Base-by-base conservation (phyloP, 2,113 vertebrate genomes). In the Hyperopisus bebe region DNA sequence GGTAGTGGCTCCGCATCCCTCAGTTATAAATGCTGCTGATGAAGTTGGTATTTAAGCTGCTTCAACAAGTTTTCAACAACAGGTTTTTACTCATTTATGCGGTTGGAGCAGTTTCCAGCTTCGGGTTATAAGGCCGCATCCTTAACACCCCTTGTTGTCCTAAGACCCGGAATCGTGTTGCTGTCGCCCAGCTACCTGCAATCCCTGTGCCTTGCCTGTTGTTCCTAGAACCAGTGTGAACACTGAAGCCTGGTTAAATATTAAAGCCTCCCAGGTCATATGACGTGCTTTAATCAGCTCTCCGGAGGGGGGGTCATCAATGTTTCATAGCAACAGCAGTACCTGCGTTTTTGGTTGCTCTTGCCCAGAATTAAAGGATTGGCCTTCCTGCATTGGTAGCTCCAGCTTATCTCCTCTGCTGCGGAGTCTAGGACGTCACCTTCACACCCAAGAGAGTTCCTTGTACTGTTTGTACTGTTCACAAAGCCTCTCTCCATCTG, bases 261-360 rank as follows among this genome's bases (percentile, higher is more conserved):
- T 91, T 90, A 89, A 92, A 91, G 27, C 42, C 21, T 86, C 9
- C 48, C 48, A 27, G 89, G 46, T 86, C 85, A 27, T 47, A 77
- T 90, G 42, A 35, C 80, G 39, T 50, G 47, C 42, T 3, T 90
- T 90, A 88, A 91, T 90, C 89, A 89, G 77, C 89, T 89, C 90
- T 89, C 42, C 53, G 48, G n/a, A 2, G 66, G 13, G 47, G 70
- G 46, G 21, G 86, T 87, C 89, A 88, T 91, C n/a, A 87, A 89
- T 66, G 77, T 89, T 88, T 88, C 58, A 91, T 88, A 48, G 47
- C 24, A 46, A 88, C 70, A 77, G n/a, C 1, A 42, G 77, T 46
- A 47, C 35, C 31, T 46, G 46, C 6, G 47, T 50, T 83, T 89
- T 58, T 87, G 50, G 51, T 50, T 47, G 39, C 53, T 42, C 27